phyloP scores from a whole-genome alignment of 2,888 invertebrate species.

The Trachelus stipa region DNA sequence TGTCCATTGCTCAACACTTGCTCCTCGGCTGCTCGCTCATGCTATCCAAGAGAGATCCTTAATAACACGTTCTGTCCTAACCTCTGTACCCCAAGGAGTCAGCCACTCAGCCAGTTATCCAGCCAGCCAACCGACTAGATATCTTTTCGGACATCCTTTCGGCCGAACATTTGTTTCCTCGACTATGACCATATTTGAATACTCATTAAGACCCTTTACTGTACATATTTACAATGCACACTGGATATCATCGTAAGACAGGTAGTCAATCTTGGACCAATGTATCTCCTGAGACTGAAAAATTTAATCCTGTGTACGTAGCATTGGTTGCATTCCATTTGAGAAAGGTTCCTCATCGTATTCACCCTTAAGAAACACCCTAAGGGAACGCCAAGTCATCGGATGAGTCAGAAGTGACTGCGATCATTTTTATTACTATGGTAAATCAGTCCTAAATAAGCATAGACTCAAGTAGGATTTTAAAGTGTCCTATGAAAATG shows the following conservation, averaged over 20 bases:
- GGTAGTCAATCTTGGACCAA: conserved; percentile 45
- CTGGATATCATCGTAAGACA: conserved; percentile 36
- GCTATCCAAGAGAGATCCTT: conserved; percentile 37
- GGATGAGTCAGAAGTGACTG: neutral
- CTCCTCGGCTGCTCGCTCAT: conserved; percentile 17
- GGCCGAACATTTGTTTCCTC: neutral
- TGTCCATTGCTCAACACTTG: conserved; percentile 35
- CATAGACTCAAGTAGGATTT: neutral
- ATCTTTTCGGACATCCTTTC: neutral
- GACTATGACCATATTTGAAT: neutral
- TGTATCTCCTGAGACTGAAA: conserved; percentile 36
- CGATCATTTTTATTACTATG: neutral
- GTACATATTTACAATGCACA: neutral
- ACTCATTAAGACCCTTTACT: neutral
- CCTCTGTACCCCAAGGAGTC: conserved; percentile 44
- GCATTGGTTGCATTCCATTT: conserved; percentile 36
- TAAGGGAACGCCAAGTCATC: neutral
- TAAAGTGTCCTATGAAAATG: neutral
- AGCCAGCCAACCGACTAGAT: neutral
- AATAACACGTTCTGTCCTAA: conserved; percentile 55
- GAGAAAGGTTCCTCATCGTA: conserved; percentile 46
- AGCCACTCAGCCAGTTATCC: conserved; percentile 15
- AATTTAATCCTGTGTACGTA: conserved; percentile 32
- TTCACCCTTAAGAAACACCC: neutral
- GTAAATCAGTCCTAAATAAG: neutral